Evolutionary conservation across 2,888 invertebrate genomes (phyloP).

Genomic region (Zele albiditarsus): DNA sequence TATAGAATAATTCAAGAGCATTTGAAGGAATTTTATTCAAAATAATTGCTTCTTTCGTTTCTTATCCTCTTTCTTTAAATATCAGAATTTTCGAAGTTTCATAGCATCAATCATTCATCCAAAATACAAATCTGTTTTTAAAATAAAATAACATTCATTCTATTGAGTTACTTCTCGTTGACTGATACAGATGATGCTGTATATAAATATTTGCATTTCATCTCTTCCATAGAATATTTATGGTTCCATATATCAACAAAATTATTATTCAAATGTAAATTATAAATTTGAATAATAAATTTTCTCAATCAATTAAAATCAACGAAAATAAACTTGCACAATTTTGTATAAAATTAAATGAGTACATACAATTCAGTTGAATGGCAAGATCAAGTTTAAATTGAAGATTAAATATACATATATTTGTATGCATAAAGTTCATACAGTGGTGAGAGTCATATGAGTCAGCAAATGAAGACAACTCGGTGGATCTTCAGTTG

Average conservation of each 20-base stretch:
- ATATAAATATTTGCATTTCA: no score
- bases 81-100: no score
- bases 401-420: conserved; percentile 6
- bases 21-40: no score
- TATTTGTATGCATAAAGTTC: neutral
- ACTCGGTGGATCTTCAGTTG: conserved; percentile 23
- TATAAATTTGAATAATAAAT: neutral
- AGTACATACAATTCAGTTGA: conserved; percentile 42
- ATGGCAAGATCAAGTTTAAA: conserved; percentile 59
- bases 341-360: neutral
- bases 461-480: conserved; percentile 2
- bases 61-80: no score
- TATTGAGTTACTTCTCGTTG: no score
- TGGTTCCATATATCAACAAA: neutral
- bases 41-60: no score
- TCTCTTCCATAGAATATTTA: neutral
- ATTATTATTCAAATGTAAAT: neutral
- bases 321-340: neutral
- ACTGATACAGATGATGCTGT: no score
- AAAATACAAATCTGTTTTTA: no score
- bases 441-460: neutral
- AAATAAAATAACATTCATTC: no score
- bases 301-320: neutral
- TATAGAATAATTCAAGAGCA: no score
- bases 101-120: no score